Evolutionary conservation across 2,888 invertebrate species (phyloP).

Genomic region (Deilephila porcellus): DNA sequence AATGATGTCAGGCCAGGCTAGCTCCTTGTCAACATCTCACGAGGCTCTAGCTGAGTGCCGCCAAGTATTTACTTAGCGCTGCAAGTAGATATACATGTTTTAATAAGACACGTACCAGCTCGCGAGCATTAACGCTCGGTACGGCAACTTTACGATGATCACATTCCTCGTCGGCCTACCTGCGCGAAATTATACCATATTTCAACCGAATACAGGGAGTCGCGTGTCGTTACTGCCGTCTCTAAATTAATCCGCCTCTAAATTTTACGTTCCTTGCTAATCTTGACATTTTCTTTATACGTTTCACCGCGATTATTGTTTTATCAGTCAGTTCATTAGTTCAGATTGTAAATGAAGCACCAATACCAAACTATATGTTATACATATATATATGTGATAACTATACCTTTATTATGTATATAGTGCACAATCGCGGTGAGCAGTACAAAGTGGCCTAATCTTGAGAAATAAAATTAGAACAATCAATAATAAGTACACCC

Average conservation of each 20-base stretch:
- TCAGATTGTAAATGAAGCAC: neutral
- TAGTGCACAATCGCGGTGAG: too few species aligned
- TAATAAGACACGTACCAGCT: constrained; percentile 31
- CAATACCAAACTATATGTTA: too few species aligned
- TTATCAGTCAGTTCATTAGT: neutral
- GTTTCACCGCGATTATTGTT: constrained; percentile 8
- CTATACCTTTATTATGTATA: too few species aligned
- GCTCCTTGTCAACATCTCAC: too few species aligned
- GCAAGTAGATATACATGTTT: constrained; percentile 7
- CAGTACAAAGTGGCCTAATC: too few species aligned
- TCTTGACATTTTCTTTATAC: constrained; percentile 36
- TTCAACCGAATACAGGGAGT: constrained; percentile 39
- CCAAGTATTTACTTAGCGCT: neutral
- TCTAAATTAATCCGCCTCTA: constrained; percentile 42
- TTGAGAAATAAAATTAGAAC: too few species aligned
- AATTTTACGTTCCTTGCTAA: constrained; percentile 41
- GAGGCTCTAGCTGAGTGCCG: neutral
- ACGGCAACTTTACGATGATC: constrained; percentile 37
- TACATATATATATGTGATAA: too few species aligned
- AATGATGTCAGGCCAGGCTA: too few species aligned
- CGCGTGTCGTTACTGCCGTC: constrained; percentile 28
- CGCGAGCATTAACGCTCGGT: constrained; percentile 19
- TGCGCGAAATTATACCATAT: constrained; percentile 40
- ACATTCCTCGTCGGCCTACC: constrained; percentile 39
- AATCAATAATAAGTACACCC: too few species aligned